phyloP scores from a whole-genome alignment of 2,113 vertebrate species.

The Grus americana region DNA sequence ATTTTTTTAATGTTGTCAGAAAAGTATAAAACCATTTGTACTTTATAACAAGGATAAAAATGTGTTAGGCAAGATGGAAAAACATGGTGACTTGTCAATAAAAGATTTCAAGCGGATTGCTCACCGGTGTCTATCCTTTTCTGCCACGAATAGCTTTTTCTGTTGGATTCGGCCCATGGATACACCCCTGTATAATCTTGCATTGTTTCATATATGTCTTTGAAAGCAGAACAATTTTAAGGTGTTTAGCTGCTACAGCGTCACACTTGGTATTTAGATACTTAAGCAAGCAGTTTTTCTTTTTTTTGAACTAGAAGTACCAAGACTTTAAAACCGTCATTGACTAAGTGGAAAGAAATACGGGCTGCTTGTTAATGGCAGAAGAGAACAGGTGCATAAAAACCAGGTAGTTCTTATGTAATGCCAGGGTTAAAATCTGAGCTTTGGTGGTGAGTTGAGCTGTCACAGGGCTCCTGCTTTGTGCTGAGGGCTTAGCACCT shows the following conservation, averaged over 20 bases:
- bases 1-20: slow-evolving; percentile 51
- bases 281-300: background rate
- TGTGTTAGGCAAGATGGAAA: background rate
- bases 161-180: background rate
- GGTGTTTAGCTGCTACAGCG: background rate
- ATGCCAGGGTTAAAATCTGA: background rate
- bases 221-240: background rate
- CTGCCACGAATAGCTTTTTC: background rate
- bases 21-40: slow-evolving; percentile 49
- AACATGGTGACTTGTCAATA: background rate
- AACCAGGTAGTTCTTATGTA: no score
- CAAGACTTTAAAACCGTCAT: background rate
- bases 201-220: background rate
- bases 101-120: slow-evolving; percentile 2
- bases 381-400: background rate
- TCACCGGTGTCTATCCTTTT: background rate
- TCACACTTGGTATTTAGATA: background rate
- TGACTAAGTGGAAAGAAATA: background rate
- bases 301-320: background rate
- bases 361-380: background rate
- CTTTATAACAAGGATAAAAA: slow-evolving; percentile 2
- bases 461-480: background rate
- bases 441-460: background rate
- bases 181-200: background rate
- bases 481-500: background rate